Evolutionary conservation across 92 coral and sea anemone genomes (phyloP).

Genomic region (Phenganax marumi): DNA sequence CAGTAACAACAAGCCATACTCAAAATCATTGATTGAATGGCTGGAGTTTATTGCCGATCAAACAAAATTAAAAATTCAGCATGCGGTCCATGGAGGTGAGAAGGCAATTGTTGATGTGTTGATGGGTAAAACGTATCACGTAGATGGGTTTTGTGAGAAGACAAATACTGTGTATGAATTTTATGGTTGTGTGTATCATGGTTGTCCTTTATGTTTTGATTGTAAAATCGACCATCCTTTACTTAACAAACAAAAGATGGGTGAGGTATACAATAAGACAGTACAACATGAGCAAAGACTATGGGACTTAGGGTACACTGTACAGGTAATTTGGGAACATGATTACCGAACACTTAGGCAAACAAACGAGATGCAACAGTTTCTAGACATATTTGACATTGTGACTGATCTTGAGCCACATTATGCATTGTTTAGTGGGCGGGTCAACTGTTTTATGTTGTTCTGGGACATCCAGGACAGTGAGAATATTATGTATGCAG

Average conservation of each 20-base stretch:
- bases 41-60: conserved; percentile 25
- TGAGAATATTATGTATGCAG: conserved; percentile 35
- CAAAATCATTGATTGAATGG: conserved; percentile 37
- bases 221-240: conserved; percentile 18
- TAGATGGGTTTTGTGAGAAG: conserved; percentile 42
- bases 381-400: conserved; percentile 26
- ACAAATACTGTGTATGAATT: conserved; percentile 39
- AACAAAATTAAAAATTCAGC: conserved; percentile 12
- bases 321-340: conserved; percentile 37
- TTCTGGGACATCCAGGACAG: background rate
- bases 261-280: conserved; percentile 36
- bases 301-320: conserved; percentile 27
- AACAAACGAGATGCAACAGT: conserved; percentile 28
- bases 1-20: conserved; percentile 25
- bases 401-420: conserved; percentile 33
- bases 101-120: conserved; percentile 26
- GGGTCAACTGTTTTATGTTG: conserved; percentile 43
- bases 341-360: conserved; percentile 34
- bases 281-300: conserved; percentile 29
- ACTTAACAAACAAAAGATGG: background rate
- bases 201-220: conserved; percentile 35
- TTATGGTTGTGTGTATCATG: conserved; percentile 39
- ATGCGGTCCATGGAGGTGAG: conserved; percentile 40
- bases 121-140: conserved; percentile 34
- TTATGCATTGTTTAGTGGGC: conserved; percentile 55